Base-by-base conservation (phyloP, 2,888 invertebrate species). In the Ormyrus thymus region DNA sequence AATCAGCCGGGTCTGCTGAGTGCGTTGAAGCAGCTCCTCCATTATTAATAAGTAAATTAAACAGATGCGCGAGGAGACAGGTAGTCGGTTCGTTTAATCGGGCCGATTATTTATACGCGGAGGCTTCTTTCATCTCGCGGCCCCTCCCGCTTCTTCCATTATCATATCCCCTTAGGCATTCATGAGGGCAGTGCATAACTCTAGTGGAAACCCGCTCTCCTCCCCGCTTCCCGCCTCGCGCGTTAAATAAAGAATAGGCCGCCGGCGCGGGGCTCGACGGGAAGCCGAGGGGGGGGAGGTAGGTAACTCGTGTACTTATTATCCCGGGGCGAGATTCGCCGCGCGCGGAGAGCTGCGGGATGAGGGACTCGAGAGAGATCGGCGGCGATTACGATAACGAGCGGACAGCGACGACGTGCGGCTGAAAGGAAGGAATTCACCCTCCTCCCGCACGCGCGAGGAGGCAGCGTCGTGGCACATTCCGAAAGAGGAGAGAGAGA, bases 381-480 rank as follows among this genome's bases (percentile, higher is more conserved):
- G 77, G 81, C 82, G 82, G 79, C 81, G 83, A 84, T 85, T 83
- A 83, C 83, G 84, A 81, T 84, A 84, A 85, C 83, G 84, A 82
- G 81, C 55, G 69, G 62, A 48, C 45, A 4, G 29, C 29, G 4
- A 29, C 29, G 29, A 4, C 3, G n/a, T 4, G 29, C 29, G 29
- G 29, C 29, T 29, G 29, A 29, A 29, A 29, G 29, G 29, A 29
- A 29, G 29, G 29, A 29, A 29, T 29, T 29, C 29, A 29, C 29
- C 29, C n/a, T n/a, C 3, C 29, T 29, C 29, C 29, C 29, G 29
- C 29, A 29, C 29, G 29, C 29, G 29, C 29, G 29, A 29, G 29
- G 0, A 29, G 29, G 29, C 29, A 2, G 0, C 29, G 3, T 4
- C 29, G 15, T 43, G 62, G 43, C 45, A 29, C 29, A 15, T 15